Evolutionary conservation across 2,797 vertebrate species (phyloP), one percentile per base, ranked within the genome.

Genomic region (Kryptolebias ocellatus): DNA sequence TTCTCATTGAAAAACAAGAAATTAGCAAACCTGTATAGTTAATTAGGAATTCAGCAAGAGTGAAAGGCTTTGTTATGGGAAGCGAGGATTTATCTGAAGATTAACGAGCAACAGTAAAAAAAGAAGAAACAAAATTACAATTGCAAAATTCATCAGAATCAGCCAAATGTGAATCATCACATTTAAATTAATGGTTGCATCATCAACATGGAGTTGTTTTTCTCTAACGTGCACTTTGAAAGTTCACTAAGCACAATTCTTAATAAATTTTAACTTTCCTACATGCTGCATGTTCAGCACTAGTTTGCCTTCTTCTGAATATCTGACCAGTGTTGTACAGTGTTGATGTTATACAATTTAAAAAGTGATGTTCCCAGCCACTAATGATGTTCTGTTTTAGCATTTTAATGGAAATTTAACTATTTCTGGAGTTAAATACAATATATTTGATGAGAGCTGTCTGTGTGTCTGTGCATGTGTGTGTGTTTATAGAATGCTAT

Each of bases 1-100:
- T 45, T 18, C 81, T 73, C 80, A 64, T 72, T 71, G 67, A 85
- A 83, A 87, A 89, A 72, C 24, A 72, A 80, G 78, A 89, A 90
- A 86, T 88, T 84, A 85, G 70, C 64, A 69, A 44, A 52, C 77
- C 61, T 82, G 69, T 82, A 73, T 69, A 72, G 64, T 78, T 90
- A 87, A 90, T 86, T 85, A 75, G 63, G 72, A 61, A 61, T 69
- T 53, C 11, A 63, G 47, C 17, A 53, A 72, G 76, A 74, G 50
- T 6, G 67, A 47, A 66, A 53, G 69, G 70, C 72, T 73, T 78
- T 83, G 70, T 80, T 82, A 65, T 47, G 34, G 67, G 31, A 54
- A 8, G 11, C 37, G 8, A 17, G 2, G n/a, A 28, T 64, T 64
- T 12, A 47, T 60, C 49, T 1, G 20, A 76, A 58, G 60, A 37